Percentiles rank a stretch among this genome's conserved stretches.
phyloP scores from a whole-genome alignment of 1,140 invertebrate genomes.

The Nasonia giraulti region DNA sequence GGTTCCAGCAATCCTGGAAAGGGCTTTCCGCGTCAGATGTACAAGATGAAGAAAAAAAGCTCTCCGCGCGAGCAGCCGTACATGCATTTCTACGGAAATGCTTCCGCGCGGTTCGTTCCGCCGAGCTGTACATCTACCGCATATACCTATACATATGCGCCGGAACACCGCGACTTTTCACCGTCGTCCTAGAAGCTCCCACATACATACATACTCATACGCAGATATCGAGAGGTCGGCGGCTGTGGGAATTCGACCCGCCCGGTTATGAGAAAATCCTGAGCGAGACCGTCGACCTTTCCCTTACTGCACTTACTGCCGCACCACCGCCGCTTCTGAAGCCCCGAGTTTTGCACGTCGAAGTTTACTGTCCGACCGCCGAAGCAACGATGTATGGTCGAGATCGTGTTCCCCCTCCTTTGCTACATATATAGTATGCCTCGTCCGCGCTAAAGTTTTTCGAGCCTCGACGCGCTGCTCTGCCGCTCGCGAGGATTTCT shows the following conservation, averaged over 20 bases:
- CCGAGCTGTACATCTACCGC: too few relatives aligned
- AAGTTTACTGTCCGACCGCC: slow-evolving; percentile 12
- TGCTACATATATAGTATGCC: neutral
- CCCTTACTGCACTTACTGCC: slow-evolving; percentile 12
- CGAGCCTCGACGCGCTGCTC: too few relatives aligned
- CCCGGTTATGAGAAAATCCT: too few relatives aligned
- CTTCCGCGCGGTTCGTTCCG: neutral
- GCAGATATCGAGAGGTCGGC: neutral
- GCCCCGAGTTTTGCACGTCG: neutral
- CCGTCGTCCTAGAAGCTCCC: neutral
- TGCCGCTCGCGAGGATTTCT: neutral
- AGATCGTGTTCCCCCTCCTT: neutral
- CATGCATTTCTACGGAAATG: neutral
- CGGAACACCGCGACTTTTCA: neutral
- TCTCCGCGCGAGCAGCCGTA: neutral
- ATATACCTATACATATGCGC: neutral
- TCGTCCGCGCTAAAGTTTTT: slow-evolving; percentile 1
- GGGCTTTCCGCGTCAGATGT: too few relatives aligned
- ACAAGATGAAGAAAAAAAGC: neutral
- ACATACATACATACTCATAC: neutral
- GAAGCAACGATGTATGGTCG: neutral
- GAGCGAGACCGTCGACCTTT: neutral
- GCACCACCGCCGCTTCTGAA: neutral
- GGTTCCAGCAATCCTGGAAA: too few relatives aligned
- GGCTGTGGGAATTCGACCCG: too few relatives aligned